phyloP scores from a whole-genome alignment of 2,888 invertebrate species.

The Ectemnius continuus region DNA sequence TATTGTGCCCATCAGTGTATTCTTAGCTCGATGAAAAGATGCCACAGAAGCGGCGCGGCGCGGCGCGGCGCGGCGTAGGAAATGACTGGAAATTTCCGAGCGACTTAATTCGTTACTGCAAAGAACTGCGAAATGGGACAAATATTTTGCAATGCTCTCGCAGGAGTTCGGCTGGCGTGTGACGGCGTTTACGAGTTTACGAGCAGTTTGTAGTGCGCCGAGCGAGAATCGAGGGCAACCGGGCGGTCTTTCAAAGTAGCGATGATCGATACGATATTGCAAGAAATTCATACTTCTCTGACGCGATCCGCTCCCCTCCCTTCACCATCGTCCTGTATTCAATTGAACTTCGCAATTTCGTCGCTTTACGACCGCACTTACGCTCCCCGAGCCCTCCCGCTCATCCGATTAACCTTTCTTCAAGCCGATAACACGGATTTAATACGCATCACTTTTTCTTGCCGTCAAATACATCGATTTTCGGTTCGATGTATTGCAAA shows the following conservation, averaged over 20 bases:
- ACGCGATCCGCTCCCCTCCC: constrained; percentile 6
- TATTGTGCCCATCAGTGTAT: too few species aligned
- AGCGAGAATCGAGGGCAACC: constrained; percentile 32
- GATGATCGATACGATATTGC: constrained; percentile 51
- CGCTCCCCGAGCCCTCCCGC: neutral
- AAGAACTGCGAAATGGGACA: constrained; percentile 39
- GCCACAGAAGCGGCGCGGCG: too few species aligned
- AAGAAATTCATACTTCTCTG: constrained; percentile 14
- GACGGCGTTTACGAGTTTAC: constrained; percentile 27
- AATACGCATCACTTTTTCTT: too few species aligned
- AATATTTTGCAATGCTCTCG: constrained; percentile 32
- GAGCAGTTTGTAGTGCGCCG: constrained; percentile 2
- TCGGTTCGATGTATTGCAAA: too few species aligned
- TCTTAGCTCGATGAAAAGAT: too few species aligned
- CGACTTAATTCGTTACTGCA: constrained; percentile 24
- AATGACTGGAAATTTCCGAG: too few species aligned
- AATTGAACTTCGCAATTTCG: neutral
- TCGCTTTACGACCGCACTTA: constrained; percentile 4
- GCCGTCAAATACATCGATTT: too few species aligned
- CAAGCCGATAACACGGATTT: too few species aligned
- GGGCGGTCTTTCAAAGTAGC: constrained; percentile 22
- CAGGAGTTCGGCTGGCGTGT: constrained; percentile 8
- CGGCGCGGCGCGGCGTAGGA: too few species aligned
- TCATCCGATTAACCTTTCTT: constrained; percentile 4
- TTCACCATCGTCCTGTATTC: constrained; percentile 19